phyloP scores from a whole-genome alignment of 2,888 invertebrate genomes.

The Tenthredo amoena region DNA sequence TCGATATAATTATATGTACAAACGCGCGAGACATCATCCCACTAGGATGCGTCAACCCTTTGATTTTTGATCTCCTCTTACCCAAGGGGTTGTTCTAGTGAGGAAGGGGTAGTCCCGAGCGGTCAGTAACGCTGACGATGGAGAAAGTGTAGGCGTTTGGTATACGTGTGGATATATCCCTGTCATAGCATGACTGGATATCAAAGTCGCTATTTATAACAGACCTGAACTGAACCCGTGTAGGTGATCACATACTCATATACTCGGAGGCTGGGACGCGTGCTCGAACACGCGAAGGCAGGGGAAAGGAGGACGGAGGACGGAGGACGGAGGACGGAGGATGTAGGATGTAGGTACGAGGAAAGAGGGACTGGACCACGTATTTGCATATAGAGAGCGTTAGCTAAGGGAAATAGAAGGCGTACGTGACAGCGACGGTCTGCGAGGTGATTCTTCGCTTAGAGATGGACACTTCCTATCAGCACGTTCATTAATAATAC shows the following conservation, averaged over 20 bases:
- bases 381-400: constrained; percentile 78
- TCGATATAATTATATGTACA: background rate
- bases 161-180: constrained; percentile 57
- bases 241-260: background rate
- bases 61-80: constrained; percentile 69
- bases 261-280: background rate
- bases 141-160: background rate
- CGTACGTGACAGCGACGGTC: constrained; percentile 75
- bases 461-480: constrained; percentile 75
- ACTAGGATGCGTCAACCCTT: constrained; percentile 67
- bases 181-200: constrained; percentile 71
- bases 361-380: constrained; percentile 50
- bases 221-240: constrained; percentile 55
- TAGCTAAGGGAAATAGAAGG: constrained; percentile 78
- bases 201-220: constrained; percentile 76
- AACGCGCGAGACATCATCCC: background rate
- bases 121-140: constrained; percentile 15
- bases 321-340: constrained; percentile 56
- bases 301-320: constrained; percentile 57
- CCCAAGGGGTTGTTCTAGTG: constrained; percentile 60
- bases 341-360: constrained; percentile 28
- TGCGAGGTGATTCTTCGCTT: constrained; percentile 72
- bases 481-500: constrained; percentile 74
- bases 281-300: constrained; percentile 56
- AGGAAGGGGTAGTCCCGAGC: constrained; percentile 63